phyloP scores from a whole-genome alignment of 2,888 invertebrate species.

The Notodonta dromedarius region DNA sequence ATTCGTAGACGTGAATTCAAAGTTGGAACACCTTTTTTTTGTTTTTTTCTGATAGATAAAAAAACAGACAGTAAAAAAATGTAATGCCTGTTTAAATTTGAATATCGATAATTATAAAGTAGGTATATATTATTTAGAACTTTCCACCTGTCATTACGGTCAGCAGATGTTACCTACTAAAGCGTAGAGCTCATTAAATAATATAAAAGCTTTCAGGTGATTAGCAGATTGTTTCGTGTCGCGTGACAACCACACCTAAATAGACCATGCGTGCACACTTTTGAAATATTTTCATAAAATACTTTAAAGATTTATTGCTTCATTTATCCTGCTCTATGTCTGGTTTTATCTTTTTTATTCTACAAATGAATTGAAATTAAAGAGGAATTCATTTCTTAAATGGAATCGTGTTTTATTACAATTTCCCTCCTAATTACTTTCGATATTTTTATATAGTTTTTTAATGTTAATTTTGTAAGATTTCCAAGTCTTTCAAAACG shows the following conservation, averaged over 20 bases:
- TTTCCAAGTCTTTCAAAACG: no score
- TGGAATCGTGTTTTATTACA: background rate
- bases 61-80: no score
- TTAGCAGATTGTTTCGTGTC: conserved; percentile 62
- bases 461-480: no score
- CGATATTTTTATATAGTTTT: background rate
- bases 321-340: conserved; percentile 37
- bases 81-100: no score
- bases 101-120: no score
- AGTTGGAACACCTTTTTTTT: no score
- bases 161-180: conserved; percentile 28
- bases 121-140: conserved; percentile 7
- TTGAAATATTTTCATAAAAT: conserved; percentile 57
- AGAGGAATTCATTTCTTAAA: background rate
- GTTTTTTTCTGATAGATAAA: no score
- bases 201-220: conserved; percentile 57
- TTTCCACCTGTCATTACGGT: conserved; percentile 2
- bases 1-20: no score
- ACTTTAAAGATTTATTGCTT: conserved; percentile 49
- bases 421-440: background rate
- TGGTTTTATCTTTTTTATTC: background rate
- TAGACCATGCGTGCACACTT: conserved; percentile 59
- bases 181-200: conserved; percentile 45
- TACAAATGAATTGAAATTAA: background rate
- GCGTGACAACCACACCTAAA: conserved; percentile 58